These are phyloP conservation scores for Pleuronectes platessa DNA, from an alignment of 2,113 vertebrate genomes.

Conservation along the genomic window DNA sequence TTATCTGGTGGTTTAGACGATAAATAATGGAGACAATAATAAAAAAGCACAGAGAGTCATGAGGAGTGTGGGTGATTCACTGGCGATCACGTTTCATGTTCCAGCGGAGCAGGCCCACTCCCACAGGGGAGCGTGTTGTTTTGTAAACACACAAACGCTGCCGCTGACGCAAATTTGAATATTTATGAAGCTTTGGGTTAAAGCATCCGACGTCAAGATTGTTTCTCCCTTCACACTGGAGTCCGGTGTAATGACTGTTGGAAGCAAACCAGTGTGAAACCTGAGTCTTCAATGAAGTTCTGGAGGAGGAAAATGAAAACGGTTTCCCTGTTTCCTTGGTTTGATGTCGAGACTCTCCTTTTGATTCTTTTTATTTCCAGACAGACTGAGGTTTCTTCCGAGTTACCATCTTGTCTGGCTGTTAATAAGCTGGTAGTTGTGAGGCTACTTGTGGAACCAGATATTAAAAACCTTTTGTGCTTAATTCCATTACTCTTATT, in stretches of 20 bases:
- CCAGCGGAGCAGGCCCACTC: constrained; percentile 66
- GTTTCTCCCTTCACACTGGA: constrained; percentile 32
- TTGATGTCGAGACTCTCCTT: neutral
- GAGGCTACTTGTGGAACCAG: neutral
- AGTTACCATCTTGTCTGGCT: neutral
- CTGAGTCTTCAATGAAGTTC: constrained; percentile 32
- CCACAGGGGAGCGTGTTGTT: constrained; percentile 70
- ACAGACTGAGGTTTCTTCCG: neutral
- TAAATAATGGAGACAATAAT: constrained; percentile 68
- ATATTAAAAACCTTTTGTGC: neutral
- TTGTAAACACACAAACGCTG: constrained; percentile 75
- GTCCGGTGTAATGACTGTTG: constrained; percentile 20
- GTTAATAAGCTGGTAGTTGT: neutral
- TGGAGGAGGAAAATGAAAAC: constrained; percentile 35
- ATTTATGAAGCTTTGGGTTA: constrained; percentile 76
- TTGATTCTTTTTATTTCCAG: neutral
- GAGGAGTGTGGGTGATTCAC: constrained; percentile 70
- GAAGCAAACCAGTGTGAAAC: constrained; percentile 37
- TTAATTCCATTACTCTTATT: too few relatives aligned
- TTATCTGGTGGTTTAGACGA: constrained; percentile 60
- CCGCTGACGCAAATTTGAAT: constrained; percentile 76
- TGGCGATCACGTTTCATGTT: constrained; percentile 74
- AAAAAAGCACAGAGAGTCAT: constrained; percentile 38
- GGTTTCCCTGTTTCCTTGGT: constrained; percentile 29
- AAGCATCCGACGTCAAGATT: constrained; percentile 49